phyloP scores from a whole-genome alignment of 2,888 invertebrate genomes.

The Melipona beecheii region DNA sequence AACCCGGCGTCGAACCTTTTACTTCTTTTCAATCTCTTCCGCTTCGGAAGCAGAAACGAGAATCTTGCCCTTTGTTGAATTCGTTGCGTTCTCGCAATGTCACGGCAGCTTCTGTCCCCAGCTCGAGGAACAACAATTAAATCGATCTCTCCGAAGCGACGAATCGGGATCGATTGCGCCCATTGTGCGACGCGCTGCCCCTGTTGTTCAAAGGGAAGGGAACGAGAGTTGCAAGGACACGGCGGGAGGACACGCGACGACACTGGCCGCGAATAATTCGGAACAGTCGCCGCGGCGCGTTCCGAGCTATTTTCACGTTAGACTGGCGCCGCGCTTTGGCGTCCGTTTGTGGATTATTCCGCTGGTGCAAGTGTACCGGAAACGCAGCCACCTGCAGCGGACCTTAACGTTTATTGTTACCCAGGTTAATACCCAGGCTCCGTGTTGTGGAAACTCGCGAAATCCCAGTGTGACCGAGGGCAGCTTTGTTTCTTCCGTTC shows the following conservation, averaged over 20 bases:
- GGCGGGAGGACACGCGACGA: neutral
- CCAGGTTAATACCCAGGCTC: constrained; percentile 53
- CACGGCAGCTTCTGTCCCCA: neutral
- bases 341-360: constrained; percentile 44
- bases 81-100: neutral
- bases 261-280: constrained; percentile 25
- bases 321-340: constrained; percentile 3
- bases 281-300: constrained; percentile 28
- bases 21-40: too few relatives aligned
- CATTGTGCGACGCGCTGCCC: neutral
- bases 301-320: constrained; percentile 39
- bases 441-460: constrained; percentile 43
- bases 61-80: neutral
- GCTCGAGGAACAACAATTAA: neutral
- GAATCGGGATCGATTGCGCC: neutral
- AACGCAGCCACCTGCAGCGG: constrained; percentile 15
- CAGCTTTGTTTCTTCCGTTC: constrained; percentile 50
- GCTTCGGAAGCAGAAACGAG: neutral
- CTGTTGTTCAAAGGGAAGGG: neutral
- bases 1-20: neutral
- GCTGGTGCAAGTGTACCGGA: constrained; percentile 31
- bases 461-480: constrained; percentile 43
- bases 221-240: constrained; percentile 20
- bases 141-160: neutral
- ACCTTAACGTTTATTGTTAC: constrained; percentile 59